Evolutionary conservation across 2,113 vertebrate genomes (phyloP), one percentile per base, ranked within the genome.

Genomic region (Labrus mixtus): DNA sequence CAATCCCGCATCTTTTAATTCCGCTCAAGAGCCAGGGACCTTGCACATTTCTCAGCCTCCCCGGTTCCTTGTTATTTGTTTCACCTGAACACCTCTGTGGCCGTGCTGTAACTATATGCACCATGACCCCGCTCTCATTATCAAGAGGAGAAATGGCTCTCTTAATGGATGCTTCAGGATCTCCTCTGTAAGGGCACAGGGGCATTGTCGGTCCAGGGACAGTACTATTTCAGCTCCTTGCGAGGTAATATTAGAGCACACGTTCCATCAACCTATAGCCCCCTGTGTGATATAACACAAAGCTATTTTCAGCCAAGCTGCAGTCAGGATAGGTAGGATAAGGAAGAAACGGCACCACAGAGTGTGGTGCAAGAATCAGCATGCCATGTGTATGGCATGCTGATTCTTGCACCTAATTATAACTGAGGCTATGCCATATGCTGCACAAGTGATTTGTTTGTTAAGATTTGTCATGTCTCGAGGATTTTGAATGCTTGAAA

Each of bases 281-380:
- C 77, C 67, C 59, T 76, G 82, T 82, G 80, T 76, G 84, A 70
- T 82, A 76, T 83, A 84, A 86, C 81, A 79, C 82, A 51, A 53
- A 73, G 81, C 84, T 92, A 90, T 92, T 90, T 89, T 81, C 81
- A 88, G 81, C 71, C 81, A 53, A 53, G 68, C 33, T 55, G 78
- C 73, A 73, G 81, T 66, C 65, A 74, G 65, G 69, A 25, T 54
- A 33, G 64, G 33, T 54, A 33, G 64, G 79, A 88, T 73, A 58
- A 73, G 58, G 75, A 43, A 70, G 75, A 68, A 58, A 75, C 64
- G 64, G 65, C 20, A 56, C 22, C 20, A 60, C 45, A 37, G 50
- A 67, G 41, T 6, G n/a, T n/a, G n/a, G n/a, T n/a, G n/a, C n/a
- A n/a, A n/a, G n/a, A n/a, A n/a, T n/a, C n/a, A n/a, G n/a, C n/a